Evolutionary conservation across 2,113 vertebrate species (phyloP).

Genomic region (Plecturocebus donacophilus): DNA sequence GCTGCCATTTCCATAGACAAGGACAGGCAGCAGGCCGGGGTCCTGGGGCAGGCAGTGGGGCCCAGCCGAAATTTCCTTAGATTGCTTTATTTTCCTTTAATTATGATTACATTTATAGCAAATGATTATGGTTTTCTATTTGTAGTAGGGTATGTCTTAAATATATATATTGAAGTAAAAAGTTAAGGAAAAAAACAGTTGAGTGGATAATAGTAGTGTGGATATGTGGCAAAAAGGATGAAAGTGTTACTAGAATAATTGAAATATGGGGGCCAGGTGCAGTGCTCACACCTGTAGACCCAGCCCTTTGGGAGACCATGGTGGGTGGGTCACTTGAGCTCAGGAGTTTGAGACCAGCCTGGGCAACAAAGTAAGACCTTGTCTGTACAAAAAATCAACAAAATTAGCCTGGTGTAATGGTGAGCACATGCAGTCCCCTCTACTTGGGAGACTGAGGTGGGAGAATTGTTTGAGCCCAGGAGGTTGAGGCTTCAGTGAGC

Average conservation of each 20-base stretch:
- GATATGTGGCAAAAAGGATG: not conserved
- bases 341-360: too few species aligned
- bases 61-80: not conserved
- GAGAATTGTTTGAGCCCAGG: too few species aligned
- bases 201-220: not conserved
- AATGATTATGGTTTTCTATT: not conserved
- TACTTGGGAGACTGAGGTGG: too few species aligned
- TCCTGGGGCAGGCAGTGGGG: not conserved
- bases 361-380: too few species aligned
- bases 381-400: too few species aligned
- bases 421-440: too few species aligned
- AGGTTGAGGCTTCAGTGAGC: too few species aligned
- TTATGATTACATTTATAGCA: not conserved
- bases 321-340: too few species aligned
- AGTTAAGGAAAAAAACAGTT: not conserved
- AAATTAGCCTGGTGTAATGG: too few species aligned
- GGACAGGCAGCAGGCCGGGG: too few species aligned
- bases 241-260: not conserved
- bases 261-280: not conserved
- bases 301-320: too few species aligned
- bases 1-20: not conserved
- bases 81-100: not conserved
- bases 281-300: too few species aligned
- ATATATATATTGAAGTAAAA: not conserved
- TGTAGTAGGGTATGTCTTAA: not conserved